Evolutionary conservation across 2,113 vertebrate species (phyloP).

Genomic region (Rhadina sibilatrix): DNA sequence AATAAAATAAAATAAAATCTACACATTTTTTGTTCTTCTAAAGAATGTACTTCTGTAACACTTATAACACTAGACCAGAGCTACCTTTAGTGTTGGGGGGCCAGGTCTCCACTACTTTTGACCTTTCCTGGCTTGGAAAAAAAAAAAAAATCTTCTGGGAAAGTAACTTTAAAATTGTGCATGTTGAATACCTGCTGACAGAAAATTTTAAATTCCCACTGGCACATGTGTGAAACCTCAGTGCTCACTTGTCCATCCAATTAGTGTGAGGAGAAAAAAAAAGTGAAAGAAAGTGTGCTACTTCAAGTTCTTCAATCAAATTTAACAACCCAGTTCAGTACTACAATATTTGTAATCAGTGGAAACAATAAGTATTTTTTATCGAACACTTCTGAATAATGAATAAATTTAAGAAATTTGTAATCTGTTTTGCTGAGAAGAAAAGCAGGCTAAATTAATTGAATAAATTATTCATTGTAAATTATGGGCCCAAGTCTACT

Average conservation of each 20-base stretch:
- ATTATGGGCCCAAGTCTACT: conserved; percentile 19
- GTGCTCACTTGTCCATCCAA: background rate
- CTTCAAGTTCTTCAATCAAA: background rate
- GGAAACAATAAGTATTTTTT: conserved; percentile 7
- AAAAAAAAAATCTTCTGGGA: background rate
- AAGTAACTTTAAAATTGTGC: background rate
- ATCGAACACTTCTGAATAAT: conserved; percentile 45
- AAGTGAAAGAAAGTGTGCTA: background rate
- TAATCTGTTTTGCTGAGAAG: conserved; percentile 33
- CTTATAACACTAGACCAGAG: fast-evolving
- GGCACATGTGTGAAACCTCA: background rate
- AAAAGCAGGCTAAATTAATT: conserved; percentile 58
- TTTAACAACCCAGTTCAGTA: background rate
- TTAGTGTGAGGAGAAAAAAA: background rate
- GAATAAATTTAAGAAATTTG: conserved; percentile 36
- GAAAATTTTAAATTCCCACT: background rate
- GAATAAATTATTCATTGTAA: conserved; percentile 63
- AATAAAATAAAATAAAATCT: background rate
- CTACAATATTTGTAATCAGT: conserved; percentile 14
- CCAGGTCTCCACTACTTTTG: background rate
- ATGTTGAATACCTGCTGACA: background rate
- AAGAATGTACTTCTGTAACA: background rate
- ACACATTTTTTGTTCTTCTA: background rate
- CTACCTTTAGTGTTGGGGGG: background rate
- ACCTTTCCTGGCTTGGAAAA: background rate